A percentile compares a stretch with the other conserved stretches of the same genome.
These are phyloP conservation scores for Perccottus glenii DNA, from an alignment of 2,113 vertebrate species.

Conservation along the genomic window DNA sequence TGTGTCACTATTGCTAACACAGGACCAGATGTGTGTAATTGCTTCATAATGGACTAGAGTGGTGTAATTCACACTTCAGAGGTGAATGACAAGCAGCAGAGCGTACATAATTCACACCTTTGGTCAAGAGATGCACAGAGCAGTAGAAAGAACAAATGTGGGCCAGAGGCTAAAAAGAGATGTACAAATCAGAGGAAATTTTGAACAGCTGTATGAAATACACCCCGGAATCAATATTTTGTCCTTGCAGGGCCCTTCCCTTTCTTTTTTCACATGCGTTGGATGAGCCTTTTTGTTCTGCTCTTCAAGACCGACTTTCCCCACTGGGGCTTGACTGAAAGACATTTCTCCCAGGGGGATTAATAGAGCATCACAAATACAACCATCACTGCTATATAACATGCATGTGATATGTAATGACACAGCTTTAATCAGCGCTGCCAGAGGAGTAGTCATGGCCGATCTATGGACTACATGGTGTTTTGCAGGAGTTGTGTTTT, in stretches of 20 bases:
- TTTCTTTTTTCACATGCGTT: constrained; percentile 45
- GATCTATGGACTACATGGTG: no score
- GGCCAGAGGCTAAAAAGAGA: constrained; percentile 24
- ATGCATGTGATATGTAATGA: constrained; percentile 41
- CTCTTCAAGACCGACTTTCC: constrained; percentile 22
- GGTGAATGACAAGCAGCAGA: constrained; percentile 36
- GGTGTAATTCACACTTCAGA: constrained; percentile 43
- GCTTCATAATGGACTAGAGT: constrained; percentile 23
- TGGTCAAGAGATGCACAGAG: constrained; percentile 17
- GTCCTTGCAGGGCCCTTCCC: constrained; percentile 61
- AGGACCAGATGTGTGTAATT: constrained; percentile 44
- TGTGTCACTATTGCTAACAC: constrained; percentile 32
- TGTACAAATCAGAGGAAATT: constrained; percentile 39
- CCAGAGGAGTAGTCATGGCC: not conserved
- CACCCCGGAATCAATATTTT: constrained; percentile 55
- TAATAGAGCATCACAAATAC: constrained; percentile 47
- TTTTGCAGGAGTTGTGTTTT: no score
- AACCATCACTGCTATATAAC: constrained; percentile 23
- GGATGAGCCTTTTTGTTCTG: constrained; percentile 24
- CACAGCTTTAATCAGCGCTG: constrained; percentile 36
- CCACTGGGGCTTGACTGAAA: constrained; percentile 16
- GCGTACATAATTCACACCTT: constrained; percentile 42
- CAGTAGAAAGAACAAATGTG: constrained; percentile 2
- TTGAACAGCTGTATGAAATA: constrained; percentile 31
- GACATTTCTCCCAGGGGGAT: constrained; percentile 20